phyloP scores from a whole-genome alignment of 2,113 vertebrate species.

The Lepus europaeus region DNA sequence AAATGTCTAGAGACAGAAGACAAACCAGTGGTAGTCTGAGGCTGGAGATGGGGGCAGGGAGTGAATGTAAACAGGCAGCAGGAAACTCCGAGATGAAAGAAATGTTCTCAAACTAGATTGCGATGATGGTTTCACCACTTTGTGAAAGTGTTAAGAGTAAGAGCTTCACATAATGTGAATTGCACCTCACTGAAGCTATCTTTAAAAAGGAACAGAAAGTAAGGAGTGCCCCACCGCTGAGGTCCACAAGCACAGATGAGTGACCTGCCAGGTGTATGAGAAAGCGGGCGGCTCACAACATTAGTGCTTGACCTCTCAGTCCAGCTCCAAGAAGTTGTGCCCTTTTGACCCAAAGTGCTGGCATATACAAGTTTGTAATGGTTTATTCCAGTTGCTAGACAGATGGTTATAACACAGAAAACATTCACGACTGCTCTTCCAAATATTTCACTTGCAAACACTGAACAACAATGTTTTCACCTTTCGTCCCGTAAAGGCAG shows the following conservation, averaged over 20 bases:
- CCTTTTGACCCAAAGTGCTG: neutral
- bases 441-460: slow-evolving; percentile 37
- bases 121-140: neutral
- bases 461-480: slow-evolving; percentile 81
- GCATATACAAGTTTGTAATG: neutral
- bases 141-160: neutral
- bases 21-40: no score
- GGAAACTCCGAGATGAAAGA: neutral
- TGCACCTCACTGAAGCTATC: neutral
- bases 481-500: slow-evolving; percentile 93
- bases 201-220: neutral
- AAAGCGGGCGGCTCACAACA: neutral
- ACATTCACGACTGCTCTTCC: neutral
- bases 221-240: neutral
- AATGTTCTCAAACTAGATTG: neutral
- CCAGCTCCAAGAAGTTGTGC: neutral
- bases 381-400: neutral
- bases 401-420: neutral
- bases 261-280: neutral
- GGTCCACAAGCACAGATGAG: neutral
- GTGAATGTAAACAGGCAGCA: neutral
- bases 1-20: neutral
- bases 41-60: neutral
- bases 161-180: neutral
- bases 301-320: neutral